Conservation (phyloP, 2,797 vertebrate species). For the Cottoperca gobio region DNA sequence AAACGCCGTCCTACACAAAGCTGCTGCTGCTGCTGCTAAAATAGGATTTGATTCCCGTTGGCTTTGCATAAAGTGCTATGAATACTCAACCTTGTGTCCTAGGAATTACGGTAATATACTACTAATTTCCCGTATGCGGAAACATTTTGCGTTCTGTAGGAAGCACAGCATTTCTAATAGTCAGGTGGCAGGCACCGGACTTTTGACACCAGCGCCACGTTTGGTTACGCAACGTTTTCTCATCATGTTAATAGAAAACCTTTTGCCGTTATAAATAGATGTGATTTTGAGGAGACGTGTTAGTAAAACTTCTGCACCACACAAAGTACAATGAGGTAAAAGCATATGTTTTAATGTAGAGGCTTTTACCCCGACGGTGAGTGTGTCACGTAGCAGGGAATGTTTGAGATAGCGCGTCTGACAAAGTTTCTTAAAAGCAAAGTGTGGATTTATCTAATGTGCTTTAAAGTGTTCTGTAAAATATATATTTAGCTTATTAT, state of each 20-base stretch:
- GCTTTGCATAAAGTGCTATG: slow-evolving; percentile 45
- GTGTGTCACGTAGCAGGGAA: neutral
- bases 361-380: neutral
- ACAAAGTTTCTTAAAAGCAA: neutral
- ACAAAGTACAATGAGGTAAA: neutral
- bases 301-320: neutral
- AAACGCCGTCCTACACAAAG: slow-evolving; percentile 25
- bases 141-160: neutral
- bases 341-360: neutral
- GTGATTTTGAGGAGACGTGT: neutral
- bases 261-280: neutral
- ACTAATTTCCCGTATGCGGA: slow-evolving; percentile 7
- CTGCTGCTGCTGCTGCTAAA: slow-evolving; percentile 41
- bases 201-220: neutral
- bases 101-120: slow-evolving; percentile 4
- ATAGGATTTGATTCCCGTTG: slow-evolving; percentile 35
- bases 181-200: neutral
- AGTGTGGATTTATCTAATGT: neutral
- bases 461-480: neutral
- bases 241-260: neutral
- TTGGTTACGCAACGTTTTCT: neutral
- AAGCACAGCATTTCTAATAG: neutral
- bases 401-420: neutral
- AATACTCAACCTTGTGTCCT: slow-evolving; percentile 32
- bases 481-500: no score